Conservation (phyloP, 2,113 vertebrate species). For the Tetrao urogallus region DNA sequence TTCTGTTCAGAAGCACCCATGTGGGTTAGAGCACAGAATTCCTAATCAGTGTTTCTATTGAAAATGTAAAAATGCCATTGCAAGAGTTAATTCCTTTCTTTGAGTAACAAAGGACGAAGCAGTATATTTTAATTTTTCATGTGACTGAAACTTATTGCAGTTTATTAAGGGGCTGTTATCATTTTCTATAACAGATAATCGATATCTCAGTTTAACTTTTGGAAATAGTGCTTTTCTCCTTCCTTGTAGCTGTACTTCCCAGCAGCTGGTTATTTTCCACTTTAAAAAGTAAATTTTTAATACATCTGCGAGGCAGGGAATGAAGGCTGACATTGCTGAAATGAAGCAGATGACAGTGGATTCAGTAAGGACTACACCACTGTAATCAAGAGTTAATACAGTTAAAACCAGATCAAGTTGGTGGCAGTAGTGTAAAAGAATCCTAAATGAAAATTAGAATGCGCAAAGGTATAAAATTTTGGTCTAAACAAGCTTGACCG, state of each 20-base stretch:
- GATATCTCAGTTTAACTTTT: not conserved
- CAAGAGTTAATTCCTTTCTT: not conserved
- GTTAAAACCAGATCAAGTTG: not conserved
- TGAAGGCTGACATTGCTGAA: not conserved
- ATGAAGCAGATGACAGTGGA: not conserved
- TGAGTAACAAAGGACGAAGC: not conserved
- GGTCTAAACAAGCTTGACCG: not conserved
- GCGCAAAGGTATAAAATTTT: not conserved
- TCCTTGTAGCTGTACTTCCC: not conserved
- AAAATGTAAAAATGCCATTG: not conserved
- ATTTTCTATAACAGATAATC: not conserved
- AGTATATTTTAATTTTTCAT: not conserved
- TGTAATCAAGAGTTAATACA: not conserved
- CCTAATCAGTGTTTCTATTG: not conserved
- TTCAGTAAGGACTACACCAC: not conserved
- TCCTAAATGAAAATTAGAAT: not conserved
- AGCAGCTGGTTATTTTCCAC: not conserved
- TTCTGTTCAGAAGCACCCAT: not conserved
- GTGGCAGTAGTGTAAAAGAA: not conserved
- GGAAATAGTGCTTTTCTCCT: not conserved
- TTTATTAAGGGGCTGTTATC: not conserved
- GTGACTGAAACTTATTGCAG: not conserved
- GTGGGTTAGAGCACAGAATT: not conserved
- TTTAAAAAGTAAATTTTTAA: constrained; percentile 1
- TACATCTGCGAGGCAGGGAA: not conserved